Conservation (phyloP, 2,113 vertebrate genomes). For the Turnix velox region DNA sequence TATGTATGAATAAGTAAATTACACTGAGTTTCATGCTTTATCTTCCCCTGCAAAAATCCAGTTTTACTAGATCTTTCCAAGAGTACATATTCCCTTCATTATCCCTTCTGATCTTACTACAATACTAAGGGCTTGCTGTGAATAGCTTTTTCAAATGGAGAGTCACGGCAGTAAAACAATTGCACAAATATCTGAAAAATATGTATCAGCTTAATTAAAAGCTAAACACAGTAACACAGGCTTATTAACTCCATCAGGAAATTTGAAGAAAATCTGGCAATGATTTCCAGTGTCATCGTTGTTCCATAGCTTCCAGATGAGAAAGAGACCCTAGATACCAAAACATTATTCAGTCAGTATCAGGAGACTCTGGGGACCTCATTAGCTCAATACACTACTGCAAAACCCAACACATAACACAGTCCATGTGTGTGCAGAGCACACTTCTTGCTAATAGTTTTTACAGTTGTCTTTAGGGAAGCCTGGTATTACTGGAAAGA, state of each 20-base stretch:
- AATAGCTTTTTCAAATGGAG: background rate
- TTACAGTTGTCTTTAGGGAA: background rate
- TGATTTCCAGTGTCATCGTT: background rate
- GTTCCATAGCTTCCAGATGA: background rate
- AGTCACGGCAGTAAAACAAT: background rate
- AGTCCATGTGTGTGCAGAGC: background rate
- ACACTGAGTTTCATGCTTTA: background rate
- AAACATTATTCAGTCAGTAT: background rate
- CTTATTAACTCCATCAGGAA: background rate
- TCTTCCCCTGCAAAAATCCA: background rate
- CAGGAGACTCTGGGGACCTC: slow-evolving; percentile 2
- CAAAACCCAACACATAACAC: background rate
- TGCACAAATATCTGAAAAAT: background rate
- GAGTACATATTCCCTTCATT: background rate
- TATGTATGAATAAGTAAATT: background rate
- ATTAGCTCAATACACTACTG: slow-evolving; percentile 48
- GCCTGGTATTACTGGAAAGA: background rate
- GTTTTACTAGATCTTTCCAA: background rate
- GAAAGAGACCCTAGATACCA: background rate
- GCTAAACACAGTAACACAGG: background rate
- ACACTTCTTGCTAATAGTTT: background rate
- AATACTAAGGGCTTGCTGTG: background rate
- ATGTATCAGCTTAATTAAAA: background rate
- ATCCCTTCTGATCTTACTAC: background rate
- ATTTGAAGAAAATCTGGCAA: slow-evolving; percentile 4